A percentile compares a stretch with the other conserved stretches of the same genome.
Conservation (phyloP, 2,113 vertebrate species). For the Paradoxurus hermaphroditus region DNA sequence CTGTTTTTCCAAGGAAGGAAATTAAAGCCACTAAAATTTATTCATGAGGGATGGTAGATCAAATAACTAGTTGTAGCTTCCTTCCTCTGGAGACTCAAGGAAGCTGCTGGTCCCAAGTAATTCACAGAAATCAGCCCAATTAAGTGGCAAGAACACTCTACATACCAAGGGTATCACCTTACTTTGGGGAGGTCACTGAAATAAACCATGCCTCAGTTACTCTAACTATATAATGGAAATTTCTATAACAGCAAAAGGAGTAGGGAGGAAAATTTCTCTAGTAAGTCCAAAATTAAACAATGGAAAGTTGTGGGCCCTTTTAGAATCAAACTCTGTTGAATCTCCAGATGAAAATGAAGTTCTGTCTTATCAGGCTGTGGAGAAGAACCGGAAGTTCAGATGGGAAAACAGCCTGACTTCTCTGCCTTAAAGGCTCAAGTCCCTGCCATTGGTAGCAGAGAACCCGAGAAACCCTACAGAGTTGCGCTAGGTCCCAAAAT, state of each 20-base stretch:
- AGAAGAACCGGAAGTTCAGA: not conserved
- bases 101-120: not conserved
- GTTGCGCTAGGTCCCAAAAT: not conserved
- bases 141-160: not conserved
- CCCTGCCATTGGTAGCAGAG: not conserved
- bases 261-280: not conserved
- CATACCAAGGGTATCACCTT: not conserved
- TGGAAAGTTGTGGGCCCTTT: not conserved
- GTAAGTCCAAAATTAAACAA: not conserved
- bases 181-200: not conserved
- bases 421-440: not conserved
- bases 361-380: not conserved
- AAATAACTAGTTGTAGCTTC: not conserved
- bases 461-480: not conserved
- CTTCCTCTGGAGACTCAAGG: not conserved
- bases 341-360: not conserved
- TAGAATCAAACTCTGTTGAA: not conserved
- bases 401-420: not conserved
- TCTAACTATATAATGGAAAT: not conserved
- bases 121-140: not conserved
- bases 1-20: not conserved
- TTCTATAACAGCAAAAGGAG: not conserved
- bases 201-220: not conserved
- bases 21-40: not conserved
- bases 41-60: not conserved